phyloP scores from a whole-genome alignment of 30 jellyfish, hydroid and myxozoan species.

The Nemopilema nomurai region DNA sequence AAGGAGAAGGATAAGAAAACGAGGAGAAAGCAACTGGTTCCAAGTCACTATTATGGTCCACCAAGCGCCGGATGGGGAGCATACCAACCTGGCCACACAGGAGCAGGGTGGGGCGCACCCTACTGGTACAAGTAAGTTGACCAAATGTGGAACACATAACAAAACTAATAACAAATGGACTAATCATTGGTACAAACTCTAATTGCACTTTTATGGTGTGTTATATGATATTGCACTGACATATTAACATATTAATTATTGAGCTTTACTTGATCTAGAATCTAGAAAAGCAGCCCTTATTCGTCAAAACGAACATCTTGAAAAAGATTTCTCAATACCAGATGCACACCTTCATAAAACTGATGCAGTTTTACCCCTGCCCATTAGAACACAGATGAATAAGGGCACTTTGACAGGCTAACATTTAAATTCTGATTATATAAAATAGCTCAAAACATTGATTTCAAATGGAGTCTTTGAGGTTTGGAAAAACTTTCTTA shows the following conservation, averaged over 20 bases:
- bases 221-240: too few species aligned
- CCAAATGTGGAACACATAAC: neutral
- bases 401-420: neutral
- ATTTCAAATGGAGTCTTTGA: neutral
- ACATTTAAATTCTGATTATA: neutral
- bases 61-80: slow-evolving; percentile 99
- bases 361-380: neutral
- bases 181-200: neutral
- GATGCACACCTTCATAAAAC: neutral
- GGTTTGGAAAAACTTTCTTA: neutral
- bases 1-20: slow-evolving; percentile 55
- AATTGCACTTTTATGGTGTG: too few species aligned
- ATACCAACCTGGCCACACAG: slow-evolving; percentile 97
- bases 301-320: slow-evolving; percentile 9
- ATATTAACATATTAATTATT: too few species aligned
- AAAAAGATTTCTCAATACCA: neutral
- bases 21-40: slow-evolving; percentile 66
- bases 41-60: slow-evolving; percentile 96
- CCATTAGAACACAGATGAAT: neutral
- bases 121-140: slow-evolving; percentile 98
- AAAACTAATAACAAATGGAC: neutral
- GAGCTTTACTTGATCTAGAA: neutral
- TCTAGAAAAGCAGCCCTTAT: slow-evolving; percentile 51
- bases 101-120: slow-evolving; percentile 99
- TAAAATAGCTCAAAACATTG: neutral